phyloP scores from a whole-genome alignment of 2,888 invertebrate genomes.

The Empis livida region DNA sequence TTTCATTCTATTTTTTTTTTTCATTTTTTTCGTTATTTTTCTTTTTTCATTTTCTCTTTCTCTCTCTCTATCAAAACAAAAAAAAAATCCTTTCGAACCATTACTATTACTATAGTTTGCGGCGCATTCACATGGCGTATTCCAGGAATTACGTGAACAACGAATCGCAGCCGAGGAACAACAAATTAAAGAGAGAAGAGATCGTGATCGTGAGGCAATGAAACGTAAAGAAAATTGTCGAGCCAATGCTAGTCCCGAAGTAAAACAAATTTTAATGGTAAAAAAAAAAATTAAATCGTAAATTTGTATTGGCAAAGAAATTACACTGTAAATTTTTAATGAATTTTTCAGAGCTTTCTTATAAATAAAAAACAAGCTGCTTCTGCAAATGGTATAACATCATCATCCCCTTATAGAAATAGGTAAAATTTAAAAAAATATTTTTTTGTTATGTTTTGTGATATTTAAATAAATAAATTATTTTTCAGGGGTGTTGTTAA shows the following conservation, averaged over 20 bases:
- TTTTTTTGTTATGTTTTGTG: background rate
- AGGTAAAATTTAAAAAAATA: slow-evolving; percentile 43
- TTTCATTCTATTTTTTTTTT: slow-evolving; percentile 10
- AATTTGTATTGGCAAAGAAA: too few species aligned
- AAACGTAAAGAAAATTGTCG: slow-evolving; percentile 94
- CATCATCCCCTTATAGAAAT: slow-evolving; percentile 60
- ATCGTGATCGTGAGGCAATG: slow-evolving; percentile 73
- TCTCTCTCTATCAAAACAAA: slow-evolving; percentile 8
- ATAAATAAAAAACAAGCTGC: slow-evolving; percentile 71
- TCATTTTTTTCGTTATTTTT: slow-evolving; percentile 4
- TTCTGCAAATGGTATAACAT: slow-evolving; percentile 54
- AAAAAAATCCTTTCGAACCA: slow-evolving; percentile 21
- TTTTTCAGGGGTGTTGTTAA: slow-evolving; percentile 46
- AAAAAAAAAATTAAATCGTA: slow-evolving; percentile 4
- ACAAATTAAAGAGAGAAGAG: slow-evolving; percentile 56
- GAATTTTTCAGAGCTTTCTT: slow-evolving; percentile 57
- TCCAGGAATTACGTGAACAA: slow-evolving; percentile 78
- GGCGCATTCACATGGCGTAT: slow-evolving; percentile 38
- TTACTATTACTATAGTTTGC: slow-evolving; percentile 34
- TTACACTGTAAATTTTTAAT: too few species aligned
- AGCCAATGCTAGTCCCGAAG: slow-evolving; percentile 91
- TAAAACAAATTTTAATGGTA: slow-evolving; percentile 89
- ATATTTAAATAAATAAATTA: background rate
- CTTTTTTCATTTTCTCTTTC: slow-evolving; percentile 6
- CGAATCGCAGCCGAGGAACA: slow-evolving; percentile 68